These are phyloP conservation scores for Leucosticte australis DNA, from an alignment of 2,113 vertebrate species.

Conservation along the genomic window DNA sequence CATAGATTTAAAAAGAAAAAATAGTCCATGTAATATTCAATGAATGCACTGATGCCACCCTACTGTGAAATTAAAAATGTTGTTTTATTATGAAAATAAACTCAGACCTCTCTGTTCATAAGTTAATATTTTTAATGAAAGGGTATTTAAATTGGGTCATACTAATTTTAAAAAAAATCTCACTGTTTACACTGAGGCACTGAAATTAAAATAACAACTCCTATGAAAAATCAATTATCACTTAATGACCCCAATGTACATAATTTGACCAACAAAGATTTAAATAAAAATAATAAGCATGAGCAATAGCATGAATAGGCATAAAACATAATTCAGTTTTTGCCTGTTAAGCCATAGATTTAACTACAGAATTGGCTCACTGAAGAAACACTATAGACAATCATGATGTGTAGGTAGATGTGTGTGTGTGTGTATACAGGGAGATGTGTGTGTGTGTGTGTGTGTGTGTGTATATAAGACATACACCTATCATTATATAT, in stretches of 20 bases:
- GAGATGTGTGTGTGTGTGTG: no score
- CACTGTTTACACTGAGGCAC: not conserved
- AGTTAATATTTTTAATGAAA: not conserved
- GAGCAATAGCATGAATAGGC: not conserved
- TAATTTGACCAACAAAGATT: not conserved
- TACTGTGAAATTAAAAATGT: not conserved
- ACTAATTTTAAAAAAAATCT: not conserved
- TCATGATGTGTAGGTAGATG: not conserved
- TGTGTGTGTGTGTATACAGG: no score
- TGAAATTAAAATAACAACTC: not conserved
- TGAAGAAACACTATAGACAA: not conserved
- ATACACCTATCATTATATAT: not conserved
- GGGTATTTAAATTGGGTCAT: not conserved
- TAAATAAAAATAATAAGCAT: not conserved
- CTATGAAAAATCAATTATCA: not conserved
- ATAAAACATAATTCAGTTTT: not conserved
- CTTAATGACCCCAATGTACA: not conserved
- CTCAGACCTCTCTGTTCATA: not conserved
- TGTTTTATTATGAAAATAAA: not conserved
- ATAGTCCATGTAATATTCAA: not conserved
- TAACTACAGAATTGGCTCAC: not conserved
- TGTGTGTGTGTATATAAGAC: no score
- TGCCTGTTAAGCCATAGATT: not conserved
- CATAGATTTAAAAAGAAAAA: not conserved
- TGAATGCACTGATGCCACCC: not conserved